These are phyloP conservation scores for Margaritifera margaritifera DNA, from an alignment of 2,888 invertebrate species.

Conservation along the genomic window DNA sequence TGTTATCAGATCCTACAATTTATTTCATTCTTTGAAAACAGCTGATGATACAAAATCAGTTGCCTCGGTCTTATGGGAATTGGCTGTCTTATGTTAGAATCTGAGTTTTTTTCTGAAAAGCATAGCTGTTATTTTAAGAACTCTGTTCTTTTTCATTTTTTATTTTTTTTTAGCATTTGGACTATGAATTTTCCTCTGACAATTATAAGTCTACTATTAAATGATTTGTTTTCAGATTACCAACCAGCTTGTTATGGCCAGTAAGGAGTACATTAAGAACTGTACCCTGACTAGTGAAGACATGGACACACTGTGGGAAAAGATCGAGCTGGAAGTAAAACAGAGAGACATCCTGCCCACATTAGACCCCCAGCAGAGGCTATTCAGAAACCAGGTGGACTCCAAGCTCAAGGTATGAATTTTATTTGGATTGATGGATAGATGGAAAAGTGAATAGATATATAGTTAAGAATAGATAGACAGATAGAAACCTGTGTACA, in stretches of 20 bases:
- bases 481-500: too few relatives aligned
- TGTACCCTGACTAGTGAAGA: conserved; percentile 62
- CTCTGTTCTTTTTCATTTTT: too few relatives aligned
- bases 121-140: too few relatives aligned
- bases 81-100: too few relatives aligned
- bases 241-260: conserved; percentile 71
- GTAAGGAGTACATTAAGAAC: conserved; percentile 69
- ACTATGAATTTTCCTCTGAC: background rate
- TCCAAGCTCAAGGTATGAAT: conserved; percentile 59
- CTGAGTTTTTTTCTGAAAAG: too few relatives aligned
- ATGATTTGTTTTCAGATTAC: conserved; percentile 56
- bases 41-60: too few relatives aligned
- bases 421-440: conserved; percentile 2
- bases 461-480: too few relatives aligned
- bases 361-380: conserved; percentile 52
- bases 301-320: conserved; percentile 64
- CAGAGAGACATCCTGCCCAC: conserved; percentile 40
- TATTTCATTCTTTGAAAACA: too few relatives aligned
- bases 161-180: too few relatives aligned
- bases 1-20: too few relatives aligned
- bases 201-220: background rate
- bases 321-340: conserved; percentile 62
- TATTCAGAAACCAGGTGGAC: conserved; percentile 62
- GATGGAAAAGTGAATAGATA: too few relatives aligned
- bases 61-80: too few relatives aligned